These are phyloP conservation scores for Plodia interpunctella DNA, from an alignment of 1,140 invertebrate genomes.

Conservation along the genomic window DNA sequence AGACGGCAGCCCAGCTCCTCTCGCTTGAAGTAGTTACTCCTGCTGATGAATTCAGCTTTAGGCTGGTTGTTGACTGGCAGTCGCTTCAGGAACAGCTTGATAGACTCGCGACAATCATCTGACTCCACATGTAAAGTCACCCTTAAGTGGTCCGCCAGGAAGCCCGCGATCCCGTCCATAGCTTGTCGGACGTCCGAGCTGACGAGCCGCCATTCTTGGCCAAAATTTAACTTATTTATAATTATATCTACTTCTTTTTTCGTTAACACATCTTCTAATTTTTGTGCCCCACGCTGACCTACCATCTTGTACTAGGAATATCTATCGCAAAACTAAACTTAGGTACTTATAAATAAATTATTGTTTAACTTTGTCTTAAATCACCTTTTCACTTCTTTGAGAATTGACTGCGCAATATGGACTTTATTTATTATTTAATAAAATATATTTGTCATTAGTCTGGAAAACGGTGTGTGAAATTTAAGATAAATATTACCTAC, in stretches of 20 bases:
- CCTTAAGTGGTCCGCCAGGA: constrained; percentile 51
- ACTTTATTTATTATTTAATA: background rate
- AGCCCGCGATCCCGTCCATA: constrained; percentile 40
- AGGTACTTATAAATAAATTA: background rate
- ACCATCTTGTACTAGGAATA: background rate
- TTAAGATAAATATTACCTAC: background rate
- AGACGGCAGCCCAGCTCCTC: constrained; percentile 41
- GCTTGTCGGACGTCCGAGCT: constrained; percentile 32
- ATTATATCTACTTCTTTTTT: constrained; percentile 39
- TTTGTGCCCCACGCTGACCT: background rate
- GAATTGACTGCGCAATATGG: background rate
- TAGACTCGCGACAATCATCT: background rate
- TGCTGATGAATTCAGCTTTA: constrained; percentile 49
- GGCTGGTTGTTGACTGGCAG: constrained; percentile 11
- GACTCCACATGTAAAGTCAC: constrained; percentile 28
- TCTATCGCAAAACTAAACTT: background rate
- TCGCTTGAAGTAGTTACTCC: constrained; percentile 37
- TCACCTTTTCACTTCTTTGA: background rate
- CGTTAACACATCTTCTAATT: constrained; percentile 29
- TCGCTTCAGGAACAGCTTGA: constrained; percentile 9
- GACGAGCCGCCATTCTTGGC: constrained; percentile 25
- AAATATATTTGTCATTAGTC: too few relatives aligned
- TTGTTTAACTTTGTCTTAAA: background rate
- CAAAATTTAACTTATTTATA: constrained; percentile 20
- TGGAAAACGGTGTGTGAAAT: background rate